These are phyloP conservation scores for Lepidothrix coronata DNA, from an alignment of 2,113 vertebrate genomes.

Conservation along the genomic window DNA sequence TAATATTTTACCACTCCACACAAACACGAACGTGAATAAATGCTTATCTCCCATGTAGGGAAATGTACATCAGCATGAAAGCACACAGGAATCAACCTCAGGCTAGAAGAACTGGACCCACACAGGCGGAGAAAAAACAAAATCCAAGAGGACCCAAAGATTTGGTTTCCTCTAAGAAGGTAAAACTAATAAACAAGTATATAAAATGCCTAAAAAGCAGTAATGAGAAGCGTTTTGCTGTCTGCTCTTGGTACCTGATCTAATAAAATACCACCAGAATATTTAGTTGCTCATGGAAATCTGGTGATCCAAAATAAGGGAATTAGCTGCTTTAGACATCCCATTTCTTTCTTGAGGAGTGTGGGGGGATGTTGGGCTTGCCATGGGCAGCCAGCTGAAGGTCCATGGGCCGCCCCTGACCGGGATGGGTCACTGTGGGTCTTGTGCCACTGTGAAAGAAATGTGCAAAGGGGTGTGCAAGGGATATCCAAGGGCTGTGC, in stretches of 20 bases:
- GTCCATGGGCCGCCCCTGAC: not conserved
- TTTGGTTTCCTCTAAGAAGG: not conserved
- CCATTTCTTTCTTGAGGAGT: not conserved
- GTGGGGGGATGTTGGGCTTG: fast-evolving
- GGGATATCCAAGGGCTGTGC: not conserved
- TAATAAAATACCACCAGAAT: not conserved
- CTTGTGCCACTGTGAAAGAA: fast-evolving
- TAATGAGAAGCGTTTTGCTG: not conserved
- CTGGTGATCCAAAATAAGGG: not conserved
- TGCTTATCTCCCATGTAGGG: fast-evolving
- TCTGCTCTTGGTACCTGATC: not conserved
- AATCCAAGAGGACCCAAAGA: not conserved
- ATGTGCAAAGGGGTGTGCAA: not conserved
- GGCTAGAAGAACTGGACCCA: not conserved
- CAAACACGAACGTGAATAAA: not conserved
- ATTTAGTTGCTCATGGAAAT: not conserved
- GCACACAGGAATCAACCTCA: fast-evolving
- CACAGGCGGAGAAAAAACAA: fast-evolving
- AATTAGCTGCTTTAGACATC: not conserved
- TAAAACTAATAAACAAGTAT: not conserved
- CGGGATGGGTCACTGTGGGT: not conserved
- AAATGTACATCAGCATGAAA: fast-evolving
- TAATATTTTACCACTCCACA: not conserved
- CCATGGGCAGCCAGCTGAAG: not conserved
- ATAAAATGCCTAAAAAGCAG: not conserved